phyloP scores from a whole-genome alignment of 2,888 invertebrate species.

The Xiphydria camelus region DNA sequence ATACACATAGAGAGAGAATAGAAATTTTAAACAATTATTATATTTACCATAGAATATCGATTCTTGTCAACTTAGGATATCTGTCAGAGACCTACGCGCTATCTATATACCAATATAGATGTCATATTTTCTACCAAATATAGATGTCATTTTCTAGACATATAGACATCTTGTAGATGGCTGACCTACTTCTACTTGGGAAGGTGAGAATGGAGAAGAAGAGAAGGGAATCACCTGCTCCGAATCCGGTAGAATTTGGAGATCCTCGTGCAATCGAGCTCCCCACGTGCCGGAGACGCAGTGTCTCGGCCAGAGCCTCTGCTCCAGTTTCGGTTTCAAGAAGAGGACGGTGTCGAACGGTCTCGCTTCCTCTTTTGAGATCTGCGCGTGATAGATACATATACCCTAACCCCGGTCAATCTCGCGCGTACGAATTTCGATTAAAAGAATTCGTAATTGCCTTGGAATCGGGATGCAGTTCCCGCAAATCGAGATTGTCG shows the following conservation, averaged over 20 bases:
- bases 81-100: too few relatives aligned
- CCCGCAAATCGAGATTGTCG: conserved; percentile 81
- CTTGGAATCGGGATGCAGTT: conserved; percentile 66
- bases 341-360: conserved; percentile 89
- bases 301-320: conserved; percentile 91
- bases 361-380: conserved; percentile 68
- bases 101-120: too few relatives aligned
- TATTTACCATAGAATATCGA: too few relatives aligned
- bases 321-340: conserved; percentile 79
- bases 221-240: too few relatives aligned
- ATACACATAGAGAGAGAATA: too few relatives aligned
- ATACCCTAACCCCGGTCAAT: conserved; percentile 1
- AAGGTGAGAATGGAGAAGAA: too few relatives aligned
- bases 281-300: conserved; percentile 95
- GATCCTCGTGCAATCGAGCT: conserved; percentile 83
- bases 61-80: too few relatives aligned
- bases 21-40: too few relatives aligned
- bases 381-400: conserved; percentile 22
- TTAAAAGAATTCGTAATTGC: conserved; percentile 13
- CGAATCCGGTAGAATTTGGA: conserved; percentile 78
- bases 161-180: too few relatives aligned
- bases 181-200: too few relatives aligned
- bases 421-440: background rate
- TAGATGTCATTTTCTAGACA: too few relatives aligned
- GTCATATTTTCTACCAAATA: too few relatives aligned